Evolutionary conservation across 92 coral and sea anemone species (phyloP), one percentile per base, ranked within the genome.

Genomic region (Epizoanthus scotinus): DNA sequence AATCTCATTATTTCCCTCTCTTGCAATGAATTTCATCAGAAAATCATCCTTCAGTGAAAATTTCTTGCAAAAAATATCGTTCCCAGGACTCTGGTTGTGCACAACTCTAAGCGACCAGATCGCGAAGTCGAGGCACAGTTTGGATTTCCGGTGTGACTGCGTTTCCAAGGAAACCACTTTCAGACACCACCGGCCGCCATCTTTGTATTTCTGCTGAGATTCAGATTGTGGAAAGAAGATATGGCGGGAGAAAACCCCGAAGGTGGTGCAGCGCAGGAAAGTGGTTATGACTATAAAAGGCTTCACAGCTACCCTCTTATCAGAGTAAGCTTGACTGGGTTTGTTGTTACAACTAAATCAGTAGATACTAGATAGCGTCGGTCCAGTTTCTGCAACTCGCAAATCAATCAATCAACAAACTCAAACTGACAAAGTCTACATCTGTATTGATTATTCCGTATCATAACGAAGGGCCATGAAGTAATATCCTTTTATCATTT

Each of bases 241-340:
- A 50, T 26, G 70, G 87, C 94, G 94, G 94, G 94, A 44, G 98
- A 95, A 84, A 84, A 85, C 63, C 81, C 87, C 71, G 98, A 95
- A 83, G 91, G 87, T 9, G 88, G 84, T 59, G 90, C 85, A 25
- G 84, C 90, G 29, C 92, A 91, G 71, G 98, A 93, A 18, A 87
- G 94, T 28, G 98, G 98, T 79, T 95, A 95, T 83, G 98, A 95
- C 81, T 93, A 95, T 86, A 95, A 95, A 87, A 83, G 98, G 63
- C 91, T 95, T 69, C 98, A 95, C 90, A 95, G 98, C 73, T 95
- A 88, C 74, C 98, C 98, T 6, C 78, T 95, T 19, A 93, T 95
- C 56, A 86, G 98, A 70, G 98, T 95, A 77, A 79, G 97, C 4
- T 34, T 34, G 40, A 34, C 40, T 34, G 40, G 40, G 40, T 69